Base-by-base conservation (phyloP, 23 tunicate genomes). In the Botrylloides violaceus region DNA sequence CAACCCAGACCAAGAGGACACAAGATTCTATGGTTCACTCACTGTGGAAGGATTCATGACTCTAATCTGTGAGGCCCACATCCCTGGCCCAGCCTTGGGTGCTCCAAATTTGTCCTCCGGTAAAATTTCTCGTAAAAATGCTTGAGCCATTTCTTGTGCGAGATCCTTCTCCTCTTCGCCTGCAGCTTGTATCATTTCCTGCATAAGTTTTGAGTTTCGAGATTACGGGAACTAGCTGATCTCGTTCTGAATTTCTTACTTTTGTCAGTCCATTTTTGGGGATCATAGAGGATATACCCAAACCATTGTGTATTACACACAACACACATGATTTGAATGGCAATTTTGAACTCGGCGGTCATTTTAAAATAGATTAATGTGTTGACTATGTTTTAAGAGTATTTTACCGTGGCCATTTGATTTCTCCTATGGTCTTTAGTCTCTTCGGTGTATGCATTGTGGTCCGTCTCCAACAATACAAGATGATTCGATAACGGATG, bases 141-240 rank as follows among this genome's bases (percentile, higher is more conserved):
- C 84, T 28, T 87, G 88, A 12, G 94, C 92, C 94, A 93, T 93
- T 59, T 93, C 98, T 0, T 86, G 81, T 0, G 94, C 94, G 2
- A 93, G 80, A 20, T 86, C 98, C 61, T 73, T 58, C 47, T 93
- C 98, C 39, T 93, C 98, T 57, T 85, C 94, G 3, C 88, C 98
- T 1, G 98, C 98, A 0, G 98, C 92, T 47, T 86, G 94, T 33
- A 85, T 81, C 94, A 86, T 86, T 86, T 93, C 98, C 92, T 90
- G 75, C n/a, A n/a, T n/a, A n/a, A n/a, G n/a, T n/a, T n/a, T n/a
- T n/a, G n/a, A n/a, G n/a, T n/a, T n/a, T n/a, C n/a, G n/a, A n/a
- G n/a, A n/a, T n/a, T n/a, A n/a, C n/a, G n/a, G n/a, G n/a, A n/a
- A n/a, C n/a, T n/a, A n/a, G n/a, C n/a, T n/a, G n/a, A n/a, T n/a